Evolutionary conservation across 2,888 invertebrate genomes (phyloP), one percentile per base, ranked within the genome.

Genomic region (Tetramorium bicarinatum): DNA sequence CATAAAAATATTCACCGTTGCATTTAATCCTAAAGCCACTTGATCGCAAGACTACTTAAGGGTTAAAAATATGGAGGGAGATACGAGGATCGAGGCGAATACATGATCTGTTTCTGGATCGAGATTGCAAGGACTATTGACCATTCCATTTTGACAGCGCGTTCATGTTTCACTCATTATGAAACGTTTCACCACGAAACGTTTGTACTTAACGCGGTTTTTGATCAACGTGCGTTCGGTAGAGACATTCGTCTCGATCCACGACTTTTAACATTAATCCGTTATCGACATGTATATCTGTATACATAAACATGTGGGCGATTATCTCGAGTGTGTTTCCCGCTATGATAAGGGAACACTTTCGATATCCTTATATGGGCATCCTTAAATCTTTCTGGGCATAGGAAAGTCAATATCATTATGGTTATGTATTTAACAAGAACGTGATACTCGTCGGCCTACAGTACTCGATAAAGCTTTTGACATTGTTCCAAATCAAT

Each of bases 361-460:
- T 77, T 79, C 71, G 71, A 59, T 47, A 79, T 79, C 76, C 66
- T 77, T 76, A 62, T 34, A 79, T 79, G 79, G 79, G 79, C 79
- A 80, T 80, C 79, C 41, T 69, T 79, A 62, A 77, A 79, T 77
- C 83, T 83, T 83, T 52, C 79, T 83, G 59, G 11, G 29, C 49
- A 67, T 71, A 80, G 71, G 21, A 71, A 59, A 80, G 79, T 80
- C 79, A 80, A 80, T 80, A 80, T 80, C 79, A 80, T 71, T 80
- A 71, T 25, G 29, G 18, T 79, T 59, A 71, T 38, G 59, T 80
- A 80, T 61, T 71, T 79, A 80, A 61, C 61, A 67, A 82, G 38
- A 81, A 67, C 89, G 89, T 86, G 87, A 88, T 87, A 84, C 85
- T 84, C 81, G 86, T 90, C 90, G 90, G 90, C 90, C 90, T 90